Percentiles rank a stretch among this genome's conserved stretches.
Conservation (phyloP, 2,113 vertebrate genomes). For the Alethe diademata region DNA sequence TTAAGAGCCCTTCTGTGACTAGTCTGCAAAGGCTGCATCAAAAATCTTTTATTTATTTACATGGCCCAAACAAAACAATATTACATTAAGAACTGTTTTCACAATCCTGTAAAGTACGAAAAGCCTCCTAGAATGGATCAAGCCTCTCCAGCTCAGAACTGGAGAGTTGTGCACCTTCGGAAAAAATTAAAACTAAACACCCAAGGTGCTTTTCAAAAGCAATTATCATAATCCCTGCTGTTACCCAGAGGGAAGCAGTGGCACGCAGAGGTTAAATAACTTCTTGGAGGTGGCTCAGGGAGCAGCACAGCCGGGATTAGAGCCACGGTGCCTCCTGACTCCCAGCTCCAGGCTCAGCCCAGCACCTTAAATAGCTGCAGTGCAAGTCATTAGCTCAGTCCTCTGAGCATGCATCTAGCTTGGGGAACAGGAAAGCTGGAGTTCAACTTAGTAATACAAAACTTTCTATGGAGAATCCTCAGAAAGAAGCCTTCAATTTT, state of each 20-base stretch:
- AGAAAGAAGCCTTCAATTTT: not conserved
- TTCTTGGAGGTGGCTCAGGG: not conserved
- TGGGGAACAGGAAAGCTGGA: not conserved
- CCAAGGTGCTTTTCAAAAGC: conserved; percentile 33
- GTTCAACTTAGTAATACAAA: accelerated
- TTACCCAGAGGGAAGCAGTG: not conserved
- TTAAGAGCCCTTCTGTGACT: not conserved
- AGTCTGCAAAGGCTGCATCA: not conserved
- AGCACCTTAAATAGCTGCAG: conserved; percentile 13
- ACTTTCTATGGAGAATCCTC: not conserved
- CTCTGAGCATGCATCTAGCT: not conserved
- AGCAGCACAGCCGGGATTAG: conserved; percentile 20
- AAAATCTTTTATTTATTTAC: not conserved
- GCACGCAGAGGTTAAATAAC: conserved; percentile 24
- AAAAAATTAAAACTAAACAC: not conserved
- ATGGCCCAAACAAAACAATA: not conserved
- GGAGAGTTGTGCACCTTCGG: not conserved
- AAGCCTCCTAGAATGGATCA: not conserved
- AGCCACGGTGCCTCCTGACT: not conserved
- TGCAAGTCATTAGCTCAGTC: not conserved
- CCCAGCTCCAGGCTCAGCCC: not conserved
- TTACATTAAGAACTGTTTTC: not conserved
- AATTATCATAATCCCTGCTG: conserved; percentile 2
- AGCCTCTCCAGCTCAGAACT: not conserved
- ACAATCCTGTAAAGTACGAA: not conserved